Conservation (phyloP, 2,888 invertebrate species). For the Cynaeus angustus region DNA sequence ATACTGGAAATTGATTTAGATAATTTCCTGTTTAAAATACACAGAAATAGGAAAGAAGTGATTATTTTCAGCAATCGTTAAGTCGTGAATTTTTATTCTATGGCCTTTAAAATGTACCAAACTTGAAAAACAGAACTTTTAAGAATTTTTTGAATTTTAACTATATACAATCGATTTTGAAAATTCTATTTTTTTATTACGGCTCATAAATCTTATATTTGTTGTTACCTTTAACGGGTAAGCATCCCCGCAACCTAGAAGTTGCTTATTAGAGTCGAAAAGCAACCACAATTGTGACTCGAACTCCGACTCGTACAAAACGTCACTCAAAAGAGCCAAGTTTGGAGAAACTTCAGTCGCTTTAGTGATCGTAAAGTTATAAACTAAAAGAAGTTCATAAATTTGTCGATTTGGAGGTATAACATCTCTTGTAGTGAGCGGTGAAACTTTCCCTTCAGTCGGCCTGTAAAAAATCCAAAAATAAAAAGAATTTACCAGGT, state of each 20-base stretch:
- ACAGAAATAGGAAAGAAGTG: too few relatives aligned
- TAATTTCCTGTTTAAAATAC: too few relatives aligned
- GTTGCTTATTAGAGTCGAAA: conserved; percentile 92
- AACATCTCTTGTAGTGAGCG: conserved; percentile 87
- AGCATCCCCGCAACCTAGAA: conserved; percentile 90
- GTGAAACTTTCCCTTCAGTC: conserved; percentile 84
- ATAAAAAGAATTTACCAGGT: not conserved
- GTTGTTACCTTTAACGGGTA: conserved; percentile 87
- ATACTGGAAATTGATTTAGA: conserved; percentile 75
- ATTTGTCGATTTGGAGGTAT: conserved; percentile 92
- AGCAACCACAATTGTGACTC: conserved; percentile 98
- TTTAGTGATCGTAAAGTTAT: conserved; percentile 88
- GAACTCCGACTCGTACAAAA: conserved; percentile 96
- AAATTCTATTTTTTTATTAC: not conserved
- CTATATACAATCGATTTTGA: too few relatives aligned
- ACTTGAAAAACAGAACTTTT: too few relatives aligned
- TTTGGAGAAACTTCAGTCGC: conserved; percentile 87
- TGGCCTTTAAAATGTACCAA: too few relatives aligned
- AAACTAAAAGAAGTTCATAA: conserved; percentile 91
- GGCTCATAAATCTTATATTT: too few relatives aligned
- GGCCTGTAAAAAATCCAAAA: conserved; percentile 76
- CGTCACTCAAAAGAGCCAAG: conserved; percentile 86
- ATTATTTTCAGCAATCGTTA: too few relatives aligned
- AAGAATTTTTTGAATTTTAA: too few relatives aligned
- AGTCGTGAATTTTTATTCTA: too few relatives aligned